Base-by-base conservation (phyloP, 2,113 vertebrate genomes). In the Carettochelys insculpta region DNA sequence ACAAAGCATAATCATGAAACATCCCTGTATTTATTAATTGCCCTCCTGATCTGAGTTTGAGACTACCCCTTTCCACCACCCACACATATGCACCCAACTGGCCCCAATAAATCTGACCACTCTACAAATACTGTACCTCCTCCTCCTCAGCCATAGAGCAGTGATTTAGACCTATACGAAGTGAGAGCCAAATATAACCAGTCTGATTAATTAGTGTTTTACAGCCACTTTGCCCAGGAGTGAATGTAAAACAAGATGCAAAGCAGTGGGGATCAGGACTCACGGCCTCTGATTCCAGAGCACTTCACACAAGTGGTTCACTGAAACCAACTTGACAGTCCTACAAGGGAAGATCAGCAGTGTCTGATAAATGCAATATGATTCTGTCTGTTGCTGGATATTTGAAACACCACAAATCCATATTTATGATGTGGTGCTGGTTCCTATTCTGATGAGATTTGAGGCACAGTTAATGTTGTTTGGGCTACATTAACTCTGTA, bases 371-470 rank as follows among this genome's bases (percentile, higher is more conserved):
- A 78, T 89, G 16, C n/a, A 20, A 56, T n/a, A 34, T 65, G 20
- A 8, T 61, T 16, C 13, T 61, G 14, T 61, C 31, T 95, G 80
- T 89, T 88, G 82, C 47, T 52, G 34, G 38, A 47, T 90, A 76
- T 90, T 89, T 95, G 86, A 92, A 94, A 76, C 90, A 14, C 52
- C 78, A 94, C 90, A 94, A 95, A 92, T 93, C 90, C 51, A 86
- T 81, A 94, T 11, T 68, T 83, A 86, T 38, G 58, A 50, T 85
- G 73, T 75, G 80, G 48, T 88, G 82, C 45, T 90, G 47, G 56
- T 71, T 96, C 51, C 20, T n/a, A 92, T 61, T 90, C 5, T n/a
- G 0, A 53, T 90, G 78, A 48, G 71, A 82, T 77, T 50, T 86
- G 54, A 93, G 80, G 71, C 71, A 84, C 78, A 87, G 34, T 94